Evolutionary conservation across 2,797 vertebrate genomes (phyloP), one percentile per base, ranked within the genome.

Genomic region (Phoeniculus purpureus): DNA sequence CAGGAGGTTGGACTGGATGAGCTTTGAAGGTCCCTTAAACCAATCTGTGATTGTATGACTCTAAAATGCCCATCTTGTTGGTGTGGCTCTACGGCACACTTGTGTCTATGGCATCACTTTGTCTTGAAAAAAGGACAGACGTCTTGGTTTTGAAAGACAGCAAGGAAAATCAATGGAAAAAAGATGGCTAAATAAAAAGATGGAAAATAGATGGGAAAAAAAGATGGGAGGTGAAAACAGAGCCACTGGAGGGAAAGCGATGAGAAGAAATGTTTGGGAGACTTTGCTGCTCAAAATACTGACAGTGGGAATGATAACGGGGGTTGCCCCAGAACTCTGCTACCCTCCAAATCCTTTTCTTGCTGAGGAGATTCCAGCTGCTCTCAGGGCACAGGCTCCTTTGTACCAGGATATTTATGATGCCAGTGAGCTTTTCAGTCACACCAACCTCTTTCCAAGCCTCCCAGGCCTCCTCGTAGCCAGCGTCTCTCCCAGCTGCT

Each of bases 281-380:
- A 47, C 62, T n/a, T 52, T 58, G 10, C 23, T 66, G n/a, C 61
- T 32, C 2, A 0, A 72, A 81, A 48, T 32, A 17, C n/a, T 4
- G 0, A 7, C 12, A 51, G 32, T 6, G 1, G 14, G 27, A 70
- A 18, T 21, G 59, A 27, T 14, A 58, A n/a, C 0, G 1, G 23
- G 26, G 34, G 9, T 65, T 4, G 2, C n/a, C 59, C 62, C 52
- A 7, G 40, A 71, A 25, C n/a, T 48, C 56, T 9, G 1, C 60
- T 56, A 37, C 27, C 48, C 9, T 10, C 11, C 0, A 62, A 37
- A 21, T 26, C 55, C 64, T 21, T 56, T 29, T 20, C 55, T 73
- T 59, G 52, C 54, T 43, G 31, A 19, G 34, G 29, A 1, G 47
- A 9, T 45, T 50, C 23, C 20, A 9, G n/a, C 78, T 31, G 10